Conservation (phyloP, 2,888 invertebrate genomes). For the Pilophorus perplexus region DNA sequence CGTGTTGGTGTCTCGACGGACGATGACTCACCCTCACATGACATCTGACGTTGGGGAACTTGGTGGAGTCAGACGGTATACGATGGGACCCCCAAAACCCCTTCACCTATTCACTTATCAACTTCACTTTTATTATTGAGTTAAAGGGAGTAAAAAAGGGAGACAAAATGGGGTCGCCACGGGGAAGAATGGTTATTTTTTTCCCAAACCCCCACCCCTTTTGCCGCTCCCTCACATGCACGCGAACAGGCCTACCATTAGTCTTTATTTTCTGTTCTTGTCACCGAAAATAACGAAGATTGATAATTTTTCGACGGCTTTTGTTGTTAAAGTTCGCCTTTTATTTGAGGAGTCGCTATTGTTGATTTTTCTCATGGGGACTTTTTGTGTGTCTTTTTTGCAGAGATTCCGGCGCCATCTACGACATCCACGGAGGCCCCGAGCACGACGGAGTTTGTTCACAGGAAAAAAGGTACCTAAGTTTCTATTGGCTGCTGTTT, state of each 20-base stretch:
- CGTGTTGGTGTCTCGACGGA: neutral
- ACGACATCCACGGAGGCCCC: conserved; percentile 64
- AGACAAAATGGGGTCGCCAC: conserved; percentile 5
- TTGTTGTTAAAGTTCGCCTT: neutral
- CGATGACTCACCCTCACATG: conserved; percentile 30
- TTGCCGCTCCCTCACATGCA: conserved; percentile 28
- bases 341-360: neutral
- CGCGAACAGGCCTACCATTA: conserved; percentile 23
- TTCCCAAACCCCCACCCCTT: no score
- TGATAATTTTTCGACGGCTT: conserved; percentile 30
- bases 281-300: conserved; percentile 31
- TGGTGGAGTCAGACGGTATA: neutral
- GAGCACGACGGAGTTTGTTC: conserved; percentile 53
- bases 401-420: conserved; percentile 84
- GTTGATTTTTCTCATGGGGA: no score
- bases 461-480: conserved; percentile 47
- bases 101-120: conserved; percentile 38
- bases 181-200: conserved; percentile 1
- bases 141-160: conserved; percentile 29
- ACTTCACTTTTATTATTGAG: conserved; percentile 30
- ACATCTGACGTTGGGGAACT: neutral
- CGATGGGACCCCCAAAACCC: neutral
- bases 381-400: conserved; percentile 3
- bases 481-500: no score
- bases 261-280: conserved; percentile 38